phyloP scores from a whole-genome alignment of 2,113 vertebrate genomes.

The Nannobrachium achirus region DNA sequence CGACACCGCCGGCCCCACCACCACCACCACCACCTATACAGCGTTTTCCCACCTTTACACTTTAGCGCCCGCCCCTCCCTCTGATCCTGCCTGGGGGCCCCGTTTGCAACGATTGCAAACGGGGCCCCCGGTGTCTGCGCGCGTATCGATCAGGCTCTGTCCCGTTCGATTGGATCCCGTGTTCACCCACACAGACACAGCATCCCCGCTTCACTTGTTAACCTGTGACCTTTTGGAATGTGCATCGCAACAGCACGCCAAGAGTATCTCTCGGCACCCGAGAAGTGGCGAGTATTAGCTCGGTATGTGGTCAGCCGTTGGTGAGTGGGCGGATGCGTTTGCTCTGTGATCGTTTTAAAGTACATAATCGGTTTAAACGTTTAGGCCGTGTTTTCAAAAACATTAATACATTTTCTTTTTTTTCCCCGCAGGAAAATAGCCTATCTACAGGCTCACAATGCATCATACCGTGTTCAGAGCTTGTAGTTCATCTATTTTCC shows the following conservation, averaged over 20 bases:
- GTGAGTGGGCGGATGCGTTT: conserved; percentile 15
- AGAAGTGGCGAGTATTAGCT: conserved; percentile 7
- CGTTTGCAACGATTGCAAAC: conserved; percentile 48
- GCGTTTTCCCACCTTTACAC: conserved; percentile 47
- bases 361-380: too few relatives aligned
- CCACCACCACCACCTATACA: conserved; percentile 49
- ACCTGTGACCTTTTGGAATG: conserved; percentile 60
- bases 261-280: not conserved
- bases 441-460: too few relatives aligned
- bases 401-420: too few relatives aligned
- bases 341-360: conserved; percentile 20
- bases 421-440: too few relatives aligned
- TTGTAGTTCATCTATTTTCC: too few relatives aligned
- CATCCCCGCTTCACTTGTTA: conserved; percentile 67
- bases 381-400: too few relatives aligned
- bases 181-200: conserved; percentile 65
- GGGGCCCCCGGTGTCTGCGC: conserved; percentile 29
- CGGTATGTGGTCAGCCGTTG: conserved; percentile 3
- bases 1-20: not conserved
- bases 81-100: conserved; percentile 65
- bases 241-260: conserved; percentile 13
- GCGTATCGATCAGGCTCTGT: conserved; percentile 65
- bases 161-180: conserved; percentile 9
- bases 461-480: too few relatives aligned
- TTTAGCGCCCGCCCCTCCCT: conserved; percentile 47